Conservation (phyloP, 1,140 invertebrate genomes). For the Atta cephalotes region DNA sequence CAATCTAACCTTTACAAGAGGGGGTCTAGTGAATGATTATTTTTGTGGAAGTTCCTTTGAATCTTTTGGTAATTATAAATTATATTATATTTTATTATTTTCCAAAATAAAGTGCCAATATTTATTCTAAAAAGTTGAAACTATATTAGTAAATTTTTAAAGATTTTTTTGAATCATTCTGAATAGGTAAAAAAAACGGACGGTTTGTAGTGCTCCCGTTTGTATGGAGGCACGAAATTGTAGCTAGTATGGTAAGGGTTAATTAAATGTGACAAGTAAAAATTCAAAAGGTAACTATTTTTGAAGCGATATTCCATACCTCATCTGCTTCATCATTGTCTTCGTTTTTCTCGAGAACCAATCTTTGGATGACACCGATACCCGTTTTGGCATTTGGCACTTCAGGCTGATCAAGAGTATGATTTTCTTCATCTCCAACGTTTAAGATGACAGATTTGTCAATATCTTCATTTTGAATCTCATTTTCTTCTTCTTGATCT, state of each 20-base stretch:
- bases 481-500: constrained; percentile 14
- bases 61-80: too few species aligned
- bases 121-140: too few species aligned
- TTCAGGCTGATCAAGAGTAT: background rate
- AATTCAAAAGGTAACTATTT: background rate
- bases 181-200: too few species aligned
- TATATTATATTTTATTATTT: too few species aligned
- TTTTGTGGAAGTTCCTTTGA: too few species aligned
- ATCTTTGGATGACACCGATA: constrained; percentile 37
- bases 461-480: constrained; percentile 29
- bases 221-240: too few species aligned
- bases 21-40: too few species aligned
- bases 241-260: too few species aligned
- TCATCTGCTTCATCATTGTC: constrained; percentile 49
- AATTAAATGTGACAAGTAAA: constrained; percentile 11
- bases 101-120: too few species aligned
- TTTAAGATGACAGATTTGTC: constrained; percentile 36
- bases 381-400: constrained; percentile 6
- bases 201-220: too few species aligned
- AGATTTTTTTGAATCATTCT: too few species aligned
- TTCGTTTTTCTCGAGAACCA: constrained; percentile 53
- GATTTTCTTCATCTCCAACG: constrained; percentile 2
- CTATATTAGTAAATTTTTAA: too few species aligned
- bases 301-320: constrained; percentile 17
- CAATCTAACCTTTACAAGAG: background rate